These are phyloP conservation scores for Pogonognathellus flavescens DNA, from an alignment of 1,140 invertebrate species.

Conservation along the genomic window DNA sequence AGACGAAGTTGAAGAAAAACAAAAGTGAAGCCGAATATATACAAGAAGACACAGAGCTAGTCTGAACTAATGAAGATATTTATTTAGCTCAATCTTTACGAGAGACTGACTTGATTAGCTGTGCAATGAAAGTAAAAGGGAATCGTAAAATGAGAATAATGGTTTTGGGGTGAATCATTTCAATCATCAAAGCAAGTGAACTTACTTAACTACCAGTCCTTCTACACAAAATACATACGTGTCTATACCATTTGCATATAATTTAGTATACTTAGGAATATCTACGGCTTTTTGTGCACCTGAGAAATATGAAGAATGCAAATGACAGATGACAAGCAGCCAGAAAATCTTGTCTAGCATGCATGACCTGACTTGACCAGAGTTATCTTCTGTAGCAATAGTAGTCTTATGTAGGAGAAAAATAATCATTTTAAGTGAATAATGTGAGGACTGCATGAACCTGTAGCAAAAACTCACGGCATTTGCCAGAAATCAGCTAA, in stretches of 20 bases:
- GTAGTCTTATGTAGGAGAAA: no score
- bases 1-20: not conserved
- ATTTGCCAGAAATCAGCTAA: not conserved
- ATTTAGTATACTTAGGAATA: no score
- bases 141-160: conserved; percentile 23
- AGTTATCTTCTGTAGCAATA: not conserved
- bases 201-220: not conserved
- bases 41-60: no score
- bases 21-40: conserved; percentile 11
- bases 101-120: conserved; percentile 22
- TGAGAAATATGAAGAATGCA: conserved; percentile 7
- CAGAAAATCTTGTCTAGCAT: conserved; percentile 26
- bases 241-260: not conserved
- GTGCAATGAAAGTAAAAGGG: conserved; percentile 43
- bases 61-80: not conserved
- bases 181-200: not conserved
- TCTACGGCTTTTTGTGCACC: not conserved
- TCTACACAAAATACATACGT: not conserved
- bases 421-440: no score
- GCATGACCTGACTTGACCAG: conserved; percentile 25
- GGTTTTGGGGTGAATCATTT: conserved; percentile 29
- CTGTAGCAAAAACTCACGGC: not conserved
- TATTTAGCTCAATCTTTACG: conserved; percentile 19
- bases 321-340: conserved; percentile 42
- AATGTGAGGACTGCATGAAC: no score